Evolutionary conservation across 2,113 vertebrate species (phyloP), one percentile per base, ranked within the genome.

Genomic region (Tachycineta bicolor): DNA sequence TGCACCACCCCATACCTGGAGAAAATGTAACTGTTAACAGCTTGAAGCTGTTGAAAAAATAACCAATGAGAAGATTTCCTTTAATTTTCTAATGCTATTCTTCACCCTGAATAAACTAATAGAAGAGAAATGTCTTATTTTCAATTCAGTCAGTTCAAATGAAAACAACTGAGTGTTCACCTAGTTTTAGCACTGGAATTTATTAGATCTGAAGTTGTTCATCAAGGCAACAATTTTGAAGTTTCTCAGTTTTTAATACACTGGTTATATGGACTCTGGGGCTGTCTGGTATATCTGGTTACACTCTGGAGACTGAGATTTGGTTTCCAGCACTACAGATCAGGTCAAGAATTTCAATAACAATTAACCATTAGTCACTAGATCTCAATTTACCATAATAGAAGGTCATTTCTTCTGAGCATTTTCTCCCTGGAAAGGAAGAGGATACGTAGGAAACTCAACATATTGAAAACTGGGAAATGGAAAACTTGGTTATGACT

Each of bases 11-110:
- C 89, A 97, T 96, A 97, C 96, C 96, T 96, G 94, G 89, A 92
- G 95, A 97, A 95, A 97, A 84, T 96, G 74, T 96, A 97, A 97
- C 97, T 75, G 86, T 95, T 97, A 98, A 97, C 97, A 98, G 97
- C 96, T 98, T 98, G 97, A 98, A 96, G 68, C 95, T 97, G 95
- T 97, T 97, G 95, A 94, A 96, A 96, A 96, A 95, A 96, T 94
- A 84, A 90, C 96, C 95, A 97, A 93, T 75, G 82, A 94, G 93
- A 76, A 97, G 71, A 44, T 96, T 97, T 83, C 89, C 71, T 96
- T 86, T 93, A 89, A 95, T 95, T 97, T 91, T 95, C 83, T 82
- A 94, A 96, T 95, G 79, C 85, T 68, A 63, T 97, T 97, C 93
- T 92, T 97, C 69, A 90, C 43, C 94, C 81, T 95, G 95, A 97